These are phyloP conservation scores for Aradophagus sp. DNA, from an alignment of 1,140 invertebrate species.

Conservation along the genomic window DNA sequence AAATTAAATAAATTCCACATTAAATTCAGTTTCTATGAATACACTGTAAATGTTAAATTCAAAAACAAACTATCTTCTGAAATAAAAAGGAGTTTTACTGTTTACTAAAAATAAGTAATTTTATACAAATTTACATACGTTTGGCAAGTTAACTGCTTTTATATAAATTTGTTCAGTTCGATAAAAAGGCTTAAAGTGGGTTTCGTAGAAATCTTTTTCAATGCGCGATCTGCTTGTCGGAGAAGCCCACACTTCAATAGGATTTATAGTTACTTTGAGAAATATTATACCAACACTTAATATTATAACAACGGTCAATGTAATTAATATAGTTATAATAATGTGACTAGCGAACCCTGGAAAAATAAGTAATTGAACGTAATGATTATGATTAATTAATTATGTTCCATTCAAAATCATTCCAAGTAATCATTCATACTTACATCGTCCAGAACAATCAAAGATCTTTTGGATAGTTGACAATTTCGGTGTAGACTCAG, in stretches of 20 bases:
- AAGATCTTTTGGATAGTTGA: no score
- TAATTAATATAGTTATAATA: no score
- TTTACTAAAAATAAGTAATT: no score
- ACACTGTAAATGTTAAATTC: neutral
- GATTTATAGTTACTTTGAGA: neutral
- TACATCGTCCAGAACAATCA: no score
- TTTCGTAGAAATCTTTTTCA: neutral
- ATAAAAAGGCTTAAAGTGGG: neutral
- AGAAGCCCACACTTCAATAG: neutral
- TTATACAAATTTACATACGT: neutral
- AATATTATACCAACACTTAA: neutral
- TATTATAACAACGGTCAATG: neutral
- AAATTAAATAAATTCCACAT: no score
- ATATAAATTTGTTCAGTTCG: neutral
- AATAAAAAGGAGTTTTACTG: no score
- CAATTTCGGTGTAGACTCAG: no score
- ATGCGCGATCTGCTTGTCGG: neutral
- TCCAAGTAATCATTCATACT: no score
- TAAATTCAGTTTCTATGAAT: neutral
- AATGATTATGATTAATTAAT: no score
- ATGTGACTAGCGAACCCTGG: no score
- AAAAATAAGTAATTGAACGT: constrained; percentile 1
- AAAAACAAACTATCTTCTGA: no score
- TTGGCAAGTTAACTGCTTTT: neutral
- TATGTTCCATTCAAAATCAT: no score